phyloP scores from a whole-genome alignment of 2,888 invertebrate species.

The Trichopria drosophilae region DNA sequence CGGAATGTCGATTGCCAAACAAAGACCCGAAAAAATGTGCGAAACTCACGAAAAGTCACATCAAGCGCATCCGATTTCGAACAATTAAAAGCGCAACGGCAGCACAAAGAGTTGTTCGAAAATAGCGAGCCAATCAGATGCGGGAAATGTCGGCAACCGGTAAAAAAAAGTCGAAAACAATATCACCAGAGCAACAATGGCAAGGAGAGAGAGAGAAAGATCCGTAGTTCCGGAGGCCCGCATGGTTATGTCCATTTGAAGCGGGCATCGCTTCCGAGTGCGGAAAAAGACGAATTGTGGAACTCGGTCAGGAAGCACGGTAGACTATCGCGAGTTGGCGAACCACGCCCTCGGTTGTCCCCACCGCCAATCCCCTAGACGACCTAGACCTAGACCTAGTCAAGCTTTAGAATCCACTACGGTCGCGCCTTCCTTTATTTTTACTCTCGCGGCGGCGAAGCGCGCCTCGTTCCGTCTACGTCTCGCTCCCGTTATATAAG shows the following conservation, averaged over 20 bases:
- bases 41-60: too few relatives aligned
- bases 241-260: too few relatives aligned
- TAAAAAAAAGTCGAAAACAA: not conserved
- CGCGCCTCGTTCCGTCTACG: too few relatives aligned
- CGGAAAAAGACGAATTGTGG: conserved; percentile 39
- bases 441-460: conserved; percentile 38
- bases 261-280: too few relatives aligned
- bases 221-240: conserved; percentile 12
- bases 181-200: conserved; percentile 12
- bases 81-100: too few relatives aligned
- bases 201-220: conserved; percentile 3
- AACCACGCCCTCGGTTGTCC: conserved; percentile 26
- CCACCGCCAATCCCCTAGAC: conserved; percentile 34
- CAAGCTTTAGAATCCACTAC: conserved; percentile 41
- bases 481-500: too few relatives aligned
- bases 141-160: not conserved
- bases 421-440: conserved; percentile 44
- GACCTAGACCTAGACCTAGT: conserved; percentile 56
- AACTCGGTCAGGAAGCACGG: conserved; percentile 43
- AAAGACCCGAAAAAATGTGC: too few relatives aligned
- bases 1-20: too few relatives aligned
- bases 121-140: too few relatives aligned
- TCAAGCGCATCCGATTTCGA: too few relatives aligned
- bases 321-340: conserved; percentile 18
- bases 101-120: too few relatives aligned